Evolutionary conservation across 2,797 vertebrate species (phyloP).

Genomic region (Cirrhinus mrigala): DNA sequence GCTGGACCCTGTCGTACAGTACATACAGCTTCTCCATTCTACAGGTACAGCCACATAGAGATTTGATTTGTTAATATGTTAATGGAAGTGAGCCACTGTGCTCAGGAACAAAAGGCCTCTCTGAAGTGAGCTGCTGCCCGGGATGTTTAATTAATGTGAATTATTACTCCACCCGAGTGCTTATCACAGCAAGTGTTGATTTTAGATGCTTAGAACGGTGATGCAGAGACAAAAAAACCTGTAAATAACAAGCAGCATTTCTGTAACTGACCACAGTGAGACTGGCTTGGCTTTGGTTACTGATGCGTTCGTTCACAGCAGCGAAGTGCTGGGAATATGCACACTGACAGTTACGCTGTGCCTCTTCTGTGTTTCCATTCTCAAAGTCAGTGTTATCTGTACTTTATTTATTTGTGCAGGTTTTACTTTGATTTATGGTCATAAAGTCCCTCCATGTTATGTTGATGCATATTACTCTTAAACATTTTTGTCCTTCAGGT

Average conservation of each 20-base stretch:
- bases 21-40: constrained; percentile 57
- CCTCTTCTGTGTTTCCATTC: not conserved
- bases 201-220: constrained; percentile 55
- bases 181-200: constrained; percentile 62
- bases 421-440: not conserved
- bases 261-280: constrained; percentile 30
- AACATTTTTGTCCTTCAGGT: not conserved
- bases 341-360: not conserved
- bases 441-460: not conserved
- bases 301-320: not conserved
- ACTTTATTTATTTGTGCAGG: not conserved
- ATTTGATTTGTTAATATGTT: constrained; percentile 77
- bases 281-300: constrained; percentile 3
- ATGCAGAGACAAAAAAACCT: constrained; percentile 52
- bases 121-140: constrained; percentile 53
- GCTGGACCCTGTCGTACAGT: not conserved
- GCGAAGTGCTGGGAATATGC: not conserved
- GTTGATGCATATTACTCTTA: not conserved
- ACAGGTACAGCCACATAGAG: constrained; percentile 68
- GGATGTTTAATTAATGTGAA: constrained; percentile 68
- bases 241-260: constrained; percentile 49
- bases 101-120: constrained; percentile 58
- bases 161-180: constrained; percentile 63
- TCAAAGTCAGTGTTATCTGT: not conserved
- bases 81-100: constrained; percentile 66